Percentiles rank a stretch among this genome's conserved stretches.
Evolutionary conservation across 2,113 vertebrate species (phyloP).

Genomic region (Istiophorus platypterus): DNA sequence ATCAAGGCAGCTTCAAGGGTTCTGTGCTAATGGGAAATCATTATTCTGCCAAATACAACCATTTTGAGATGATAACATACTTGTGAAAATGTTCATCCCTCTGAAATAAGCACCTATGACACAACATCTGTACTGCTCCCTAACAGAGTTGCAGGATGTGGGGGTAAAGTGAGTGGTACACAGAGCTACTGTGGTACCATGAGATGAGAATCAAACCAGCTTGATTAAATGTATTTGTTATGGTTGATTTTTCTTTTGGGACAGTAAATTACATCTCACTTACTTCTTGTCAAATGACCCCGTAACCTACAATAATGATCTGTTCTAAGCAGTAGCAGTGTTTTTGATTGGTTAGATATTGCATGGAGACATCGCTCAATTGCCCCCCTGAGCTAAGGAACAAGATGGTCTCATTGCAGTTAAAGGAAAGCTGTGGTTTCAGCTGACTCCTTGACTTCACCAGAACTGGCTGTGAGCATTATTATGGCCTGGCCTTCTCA

Average conservation of each 20-base stretch:
- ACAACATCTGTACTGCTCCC: slow-evolving; percentile 35
- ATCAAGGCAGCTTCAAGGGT: neutral
- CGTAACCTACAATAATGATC: neutral
- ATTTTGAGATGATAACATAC: slow-evolving; percentile 39
- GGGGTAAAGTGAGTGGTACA: neutral
- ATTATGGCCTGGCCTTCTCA: neutral
- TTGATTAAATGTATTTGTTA: neutral
- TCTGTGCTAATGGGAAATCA: slow-evolving; percentile 19
- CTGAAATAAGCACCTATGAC: slow-evolving; percentile 56
- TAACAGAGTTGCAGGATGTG: slow-evolving; percentile 9
- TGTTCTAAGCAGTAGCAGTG: neutral
- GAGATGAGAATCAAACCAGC: neutral
- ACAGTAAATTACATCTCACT: neutral
- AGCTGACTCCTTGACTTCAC: slow-evolving; percentile 7
- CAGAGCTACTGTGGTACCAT: neutral
- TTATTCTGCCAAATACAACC: slow-evolving; percentile 25
- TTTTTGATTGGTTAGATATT: neutral
- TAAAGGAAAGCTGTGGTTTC: slow-evolving; percentile 2
- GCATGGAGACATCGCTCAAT: neutral
- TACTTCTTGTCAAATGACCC: neutral
- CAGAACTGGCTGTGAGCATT: neutral
- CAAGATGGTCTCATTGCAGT: slow-evolving; percentile 2
- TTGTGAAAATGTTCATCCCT: slow-evolving; percentile 26
- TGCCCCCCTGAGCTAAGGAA: neutral
- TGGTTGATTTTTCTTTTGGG: neutral